Conservation (phyloP, 2,113 vertebrate genomes). For the Apteryx owenii region DNA sequence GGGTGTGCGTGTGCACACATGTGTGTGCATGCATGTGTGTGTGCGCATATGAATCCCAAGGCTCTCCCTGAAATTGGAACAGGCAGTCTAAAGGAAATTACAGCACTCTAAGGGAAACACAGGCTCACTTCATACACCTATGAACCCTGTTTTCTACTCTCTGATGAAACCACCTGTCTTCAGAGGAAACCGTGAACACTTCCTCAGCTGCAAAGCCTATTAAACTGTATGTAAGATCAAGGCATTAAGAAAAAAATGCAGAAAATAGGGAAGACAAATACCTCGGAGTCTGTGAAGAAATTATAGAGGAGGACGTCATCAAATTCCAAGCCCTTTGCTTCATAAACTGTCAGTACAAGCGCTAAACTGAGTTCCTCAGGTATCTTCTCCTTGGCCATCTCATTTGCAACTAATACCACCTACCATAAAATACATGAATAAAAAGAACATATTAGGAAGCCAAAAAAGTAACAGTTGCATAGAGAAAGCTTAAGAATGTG, state of each 20-base stretch:
- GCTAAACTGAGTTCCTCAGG: conserved; percentile 83
- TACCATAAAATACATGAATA: conserved; percentile 1
- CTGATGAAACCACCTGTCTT: not conserved
- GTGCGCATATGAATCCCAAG: not conserved
- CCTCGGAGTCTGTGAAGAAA: conserved; percentile 87
- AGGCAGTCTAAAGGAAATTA: not conserved
- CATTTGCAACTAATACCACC: conserved; percentile 84
- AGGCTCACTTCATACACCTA: not conserved
- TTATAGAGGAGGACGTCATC: conserved; percentile 88
- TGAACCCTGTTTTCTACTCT: not conserved
- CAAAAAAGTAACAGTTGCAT: not conserved
- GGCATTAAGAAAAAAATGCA: not conserved
- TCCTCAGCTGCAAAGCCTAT: not conserved
- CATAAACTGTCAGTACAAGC: conserved; percentile 84
- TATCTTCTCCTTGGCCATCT: conserved; percentile 83
- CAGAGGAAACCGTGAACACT: not conserved
- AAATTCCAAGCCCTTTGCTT: conserved; percentile 87
- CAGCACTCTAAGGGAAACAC: not conserved
- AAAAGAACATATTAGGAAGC: not conserved
- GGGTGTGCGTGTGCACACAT: not conserved
- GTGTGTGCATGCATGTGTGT: too few relatives aligned
- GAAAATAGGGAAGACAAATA: conserved; percentile 5
- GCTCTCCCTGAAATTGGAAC: not conserved
- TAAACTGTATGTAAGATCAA: not conserved
- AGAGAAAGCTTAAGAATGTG: not conserved